Evolutionary conservation across 2,888 invertebrate species (phyloP).

Genomic region (Epinotia nisella): DNA sequence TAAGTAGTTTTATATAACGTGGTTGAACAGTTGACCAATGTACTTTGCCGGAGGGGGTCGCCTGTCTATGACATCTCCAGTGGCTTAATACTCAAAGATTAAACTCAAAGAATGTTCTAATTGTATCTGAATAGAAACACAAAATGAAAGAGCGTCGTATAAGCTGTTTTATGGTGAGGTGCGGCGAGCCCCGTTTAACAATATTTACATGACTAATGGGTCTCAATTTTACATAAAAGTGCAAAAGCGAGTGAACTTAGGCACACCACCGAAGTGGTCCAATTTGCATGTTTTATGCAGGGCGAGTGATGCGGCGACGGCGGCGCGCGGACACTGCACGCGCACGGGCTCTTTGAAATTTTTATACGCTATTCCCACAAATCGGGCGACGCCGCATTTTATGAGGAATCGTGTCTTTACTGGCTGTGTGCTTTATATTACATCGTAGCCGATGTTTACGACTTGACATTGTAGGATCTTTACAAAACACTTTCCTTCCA

Average conservation of each 20-base stretch:
- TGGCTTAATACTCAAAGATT: too few species aligned
- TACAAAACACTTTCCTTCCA: background rate
- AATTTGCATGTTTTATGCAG: constrained; percentile 84
- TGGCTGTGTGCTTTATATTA: constrained; percentile 55
- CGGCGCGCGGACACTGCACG: constrained; percentile 66
- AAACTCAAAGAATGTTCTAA: constrained; percentile 39
- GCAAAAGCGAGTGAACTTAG: constrained; percentile 81
- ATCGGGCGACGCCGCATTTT: constrained; percentile 75
- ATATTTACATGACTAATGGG: constrained; percentile 81
- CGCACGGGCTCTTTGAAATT: constrained; percentile 75
- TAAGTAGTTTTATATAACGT: too few species aligned
- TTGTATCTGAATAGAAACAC: constrained; percentile 34
- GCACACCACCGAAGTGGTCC: constrained; percentile 77
- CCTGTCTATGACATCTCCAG: too few species aligned
- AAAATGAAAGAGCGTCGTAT: constrained; percentile 25
- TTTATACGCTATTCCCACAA: constrained; percentile 80
- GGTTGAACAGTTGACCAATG: too few species aligned
- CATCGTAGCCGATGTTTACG: constrained; percentile 15
- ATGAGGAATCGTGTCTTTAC: constrained; percentile 65
- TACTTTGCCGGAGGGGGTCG: too few species aligned
- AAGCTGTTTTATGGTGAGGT: constrained; percentile 50
- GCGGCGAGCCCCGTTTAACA: constrained; percentile 70
- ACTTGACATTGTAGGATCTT: constrained; percentile 10
- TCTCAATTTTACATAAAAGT: constrained; percentile 80
- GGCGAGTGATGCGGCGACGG: constrained; percentile 67